Evolutionary conservation across 2,113 vertebrate species (phyloP).

Genomic region (Cnemophilus loriae): DNA sequence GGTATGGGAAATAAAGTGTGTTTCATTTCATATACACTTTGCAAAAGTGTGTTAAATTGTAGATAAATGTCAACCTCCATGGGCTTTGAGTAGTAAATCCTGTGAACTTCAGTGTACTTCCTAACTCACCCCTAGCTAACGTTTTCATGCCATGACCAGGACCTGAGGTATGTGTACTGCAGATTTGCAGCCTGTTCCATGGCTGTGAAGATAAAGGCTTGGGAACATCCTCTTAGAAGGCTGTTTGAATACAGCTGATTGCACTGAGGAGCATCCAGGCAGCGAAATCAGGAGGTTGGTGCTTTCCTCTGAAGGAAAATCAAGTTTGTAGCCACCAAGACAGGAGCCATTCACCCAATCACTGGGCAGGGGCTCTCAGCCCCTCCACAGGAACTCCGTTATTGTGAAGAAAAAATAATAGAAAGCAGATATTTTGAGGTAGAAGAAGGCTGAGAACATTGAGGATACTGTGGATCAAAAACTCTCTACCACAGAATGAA

Average conservation of each 20-base stretch:
- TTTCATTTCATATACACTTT: background rate
- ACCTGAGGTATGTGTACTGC: no score
- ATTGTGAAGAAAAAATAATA: background rate
- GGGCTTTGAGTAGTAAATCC: background rate
- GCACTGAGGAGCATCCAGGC: background rate
- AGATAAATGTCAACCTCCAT: background rate
- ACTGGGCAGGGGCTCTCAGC: background rate
- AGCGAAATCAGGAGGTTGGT: background rate
- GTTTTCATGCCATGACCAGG: background rate
- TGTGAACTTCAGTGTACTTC: background rate
- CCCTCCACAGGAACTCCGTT: background rate
- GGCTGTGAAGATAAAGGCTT: background rate
- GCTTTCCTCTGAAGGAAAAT: background rate
- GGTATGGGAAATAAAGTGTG: background rate
- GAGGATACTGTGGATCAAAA: background rate
- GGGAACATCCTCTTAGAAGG: background rate
- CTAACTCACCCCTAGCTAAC: background rate
- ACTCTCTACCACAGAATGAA: background rate
- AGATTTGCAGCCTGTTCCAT: background rate
- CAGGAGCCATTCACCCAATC: background rate
- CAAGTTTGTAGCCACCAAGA: background rate
- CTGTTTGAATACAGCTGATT: background rate
- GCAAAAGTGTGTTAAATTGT: background rate
- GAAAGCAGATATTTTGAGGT: background rate
- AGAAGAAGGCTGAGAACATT: background rate